Percentiles rank a stretch among this genome's conserved stretches.
Conservation (phyloP, 2,113 vertebrate species). For the Chelonoidis abingdonii region DNA sequence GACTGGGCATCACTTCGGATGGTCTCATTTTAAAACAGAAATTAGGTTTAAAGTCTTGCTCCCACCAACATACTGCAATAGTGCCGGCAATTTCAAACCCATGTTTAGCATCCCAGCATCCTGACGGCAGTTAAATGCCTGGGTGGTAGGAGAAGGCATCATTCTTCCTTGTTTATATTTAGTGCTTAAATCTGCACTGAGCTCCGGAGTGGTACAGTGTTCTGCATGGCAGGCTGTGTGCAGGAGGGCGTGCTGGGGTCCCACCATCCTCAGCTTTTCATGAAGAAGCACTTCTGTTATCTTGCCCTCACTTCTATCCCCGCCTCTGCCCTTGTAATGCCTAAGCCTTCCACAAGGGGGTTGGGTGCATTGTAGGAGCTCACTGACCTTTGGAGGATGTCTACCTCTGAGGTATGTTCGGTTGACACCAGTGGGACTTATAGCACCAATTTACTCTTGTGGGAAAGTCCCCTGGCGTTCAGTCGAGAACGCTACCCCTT, state of each 20-base stretch:
- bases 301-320: not conserved
- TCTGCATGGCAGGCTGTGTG: not conserved
- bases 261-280: not conserved
- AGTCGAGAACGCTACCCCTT: not conserved
- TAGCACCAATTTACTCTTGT: not conserved
- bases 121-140: not conserved
- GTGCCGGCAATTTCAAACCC: conserved; percentile 17
- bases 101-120: not conserved
- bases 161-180: not conserved
- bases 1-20: conserved; percentile 72
- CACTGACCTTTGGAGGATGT: rapidly evolving
- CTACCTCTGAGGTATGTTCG: rapidly evolving
- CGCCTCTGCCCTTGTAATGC: rapidly evolving
- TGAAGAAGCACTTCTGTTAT: rapidly evolving
- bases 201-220: not conserved
- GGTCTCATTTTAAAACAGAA: conserved; percentile 63
- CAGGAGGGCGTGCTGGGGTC: not conserved
- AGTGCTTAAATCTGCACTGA: rapidly evolving
- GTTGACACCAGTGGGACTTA: not conserved
- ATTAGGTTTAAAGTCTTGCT: conserved; percentile 60
- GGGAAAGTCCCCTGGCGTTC: not conserved
- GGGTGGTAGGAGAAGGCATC: rapidly evolving
- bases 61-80: conserved; percentile 2
- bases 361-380: not conserved
- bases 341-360: not conserved